Evolutionary conservation across 1,140 invertebrate species (phyloP), one percentile per base, ranked within the genome.

Genomic region (Pogonomyrmex californicus): DNA sequence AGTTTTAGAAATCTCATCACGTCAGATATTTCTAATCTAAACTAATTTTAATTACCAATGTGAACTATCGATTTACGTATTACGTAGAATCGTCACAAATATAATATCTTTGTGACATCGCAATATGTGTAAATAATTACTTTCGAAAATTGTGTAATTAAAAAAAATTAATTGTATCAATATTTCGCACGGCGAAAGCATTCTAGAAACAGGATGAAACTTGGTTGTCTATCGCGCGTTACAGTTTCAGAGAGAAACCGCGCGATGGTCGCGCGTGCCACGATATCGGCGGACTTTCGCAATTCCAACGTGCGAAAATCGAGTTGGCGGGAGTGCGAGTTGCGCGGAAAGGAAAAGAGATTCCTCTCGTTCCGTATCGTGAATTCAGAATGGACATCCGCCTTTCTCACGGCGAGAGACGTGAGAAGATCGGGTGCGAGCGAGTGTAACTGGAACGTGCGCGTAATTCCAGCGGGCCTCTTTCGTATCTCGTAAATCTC

Each of bases 351-450:
- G 81, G 71, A 66, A 41, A 79, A 83, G 62, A 76, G 77, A 88
- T 83, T 56, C 77, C 58, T 87, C 77, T 83, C 85, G 76, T 87
- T 87, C 60, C 70, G 85, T 86, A 54, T 14, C 56, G 68, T 62
- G 70, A 68, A 83, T 88, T 82, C 70, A 65, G 77, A 88, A 88
- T 88, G 77, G 77, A 83, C 70, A 87, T 87, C 86, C 87, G 85
- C 77, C 87, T 88, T 88, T 88, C 87, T 87, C 87, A 88, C 87
- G 87, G 71, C 87, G 87, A 70, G 87, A 70, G 76, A 56, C 87
- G 86, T 88, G 87, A 76, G 87, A 88, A 88, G 77, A 87, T 87
- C 77, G 87, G 87, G 86, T 81, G 60, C 85, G 87, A 86, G 70
- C 70, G 70, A 77, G 75, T 71, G 49, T 63, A 88, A 88, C 75